These are phyloP conservation scores for Rhopilema esculentum DNA, from an alignment of 30 jellyfish, hydroid and myxozoan genomes.

Conservation along the genomic window DNA sequence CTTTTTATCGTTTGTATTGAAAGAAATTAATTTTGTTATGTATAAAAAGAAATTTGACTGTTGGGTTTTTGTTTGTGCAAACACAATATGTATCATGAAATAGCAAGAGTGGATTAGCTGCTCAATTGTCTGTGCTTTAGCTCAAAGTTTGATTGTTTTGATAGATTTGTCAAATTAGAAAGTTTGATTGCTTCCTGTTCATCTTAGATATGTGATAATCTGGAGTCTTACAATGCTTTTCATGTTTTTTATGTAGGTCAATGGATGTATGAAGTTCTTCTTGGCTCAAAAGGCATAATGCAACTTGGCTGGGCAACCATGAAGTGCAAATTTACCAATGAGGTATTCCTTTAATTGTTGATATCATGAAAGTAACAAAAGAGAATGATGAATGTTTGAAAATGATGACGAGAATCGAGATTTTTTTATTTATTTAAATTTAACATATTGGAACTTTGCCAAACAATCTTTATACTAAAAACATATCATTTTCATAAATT, in stretches of 20 bases:
- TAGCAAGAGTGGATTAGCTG: too few relatives aligned
- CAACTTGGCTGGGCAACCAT: conserved; percentile 99
- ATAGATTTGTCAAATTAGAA: too few relatives aligned
- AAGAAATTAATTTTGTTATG: too few relatives aligned
- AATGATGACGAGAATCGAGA: neutral
- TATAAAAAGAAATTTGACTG: too few relatives aligned
- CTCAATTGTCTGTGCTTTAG: too few relatives aligned
- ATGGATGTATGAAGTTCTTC: conserved; percentile 98
- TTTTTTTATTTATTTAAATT: too few relatives aligned
- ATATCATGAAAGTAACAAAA: neutral
- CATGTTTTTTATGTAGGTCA: conserved; percentile 57
- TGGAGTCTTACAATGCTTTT: neutral
- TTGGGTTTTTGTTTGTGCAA: too few relatives aligned
- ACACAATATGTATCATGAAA: too few relatives aligned
- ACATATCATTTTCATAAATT: neutral
- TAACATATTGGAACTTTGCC: neutral
- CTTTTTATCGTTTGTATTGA: neutral
- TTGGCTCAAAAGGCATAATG: conserved; percentile 99
- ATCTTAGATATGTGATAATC: too few relatives aligned
- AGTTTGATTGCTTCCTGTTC: too few relatives aligned
- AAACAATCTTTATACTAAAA: neutral
- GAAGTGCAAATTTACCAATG: conserved; percentile 94
- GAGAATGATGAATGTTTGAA: too few relatives aligned
- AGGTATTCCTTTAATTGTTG: conserved; percentile 44
- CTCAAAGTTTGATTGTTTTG: too few relatives aligned